Conservation (phyloP, 2,888 invertebrate species). For the Heterodera filipjevi region DNA sequence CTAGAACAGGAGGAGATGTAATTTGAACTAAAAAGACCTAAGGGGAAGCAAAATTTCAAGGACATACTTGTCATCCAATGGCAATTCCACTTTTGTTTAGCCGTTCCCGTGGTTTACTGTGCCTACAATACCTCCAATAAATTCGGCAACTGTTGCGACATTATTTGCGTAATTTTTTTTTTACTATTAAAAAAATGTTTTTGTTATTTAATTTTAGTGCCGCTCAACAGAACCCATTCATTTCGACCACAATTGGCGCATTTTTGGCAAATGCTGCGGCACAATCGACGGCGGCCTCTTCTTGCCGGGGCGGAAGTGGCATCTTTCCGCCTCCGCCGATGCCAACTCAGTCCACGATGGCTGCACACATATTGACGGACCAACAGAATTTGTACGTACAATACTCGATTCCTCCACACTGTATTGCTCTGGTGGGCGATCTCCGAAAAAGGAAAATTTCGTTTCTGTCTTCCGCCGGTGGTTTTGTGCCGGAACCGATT, state of each 20-base stretch:
- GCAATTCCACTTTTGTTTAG: neutral
- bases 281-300: neutral
- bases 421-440: too few species aligned
- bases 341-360: neutral
- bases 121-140: neutral
- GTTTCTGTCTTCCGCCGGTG: too few species aligned
- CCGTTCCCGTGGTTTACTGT: neutral
- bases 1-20: too few species aligned
- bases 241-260: slow-evolving; percentile 17
- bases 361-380: neutral
- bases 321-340: slow-evolving; percentile 24
- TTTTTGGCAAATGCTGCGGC: slow-evolving; percentile 4
- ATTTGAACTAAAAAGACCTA: too few species aligned
- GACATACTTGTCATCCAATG: too few species aligned
- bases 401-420: too few species aligned
- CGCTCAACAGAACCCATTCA: slow-evolving; percentile 16
- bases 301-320: slow-evolving; percentile 15
- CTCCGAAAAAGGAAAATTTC: too few species aligned
- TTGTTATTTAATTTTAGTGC: neutral
- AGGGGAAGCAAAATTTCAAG: too few species aligned
- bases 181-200: neutral
- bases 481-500: too few species aligned
- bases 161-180: neutral
- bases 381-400: neutral
- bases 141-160: neutral